Base-by-base conservation (phyloP, 2,888 invertebrate species). In the Eristalis arbustorum region DNA sequence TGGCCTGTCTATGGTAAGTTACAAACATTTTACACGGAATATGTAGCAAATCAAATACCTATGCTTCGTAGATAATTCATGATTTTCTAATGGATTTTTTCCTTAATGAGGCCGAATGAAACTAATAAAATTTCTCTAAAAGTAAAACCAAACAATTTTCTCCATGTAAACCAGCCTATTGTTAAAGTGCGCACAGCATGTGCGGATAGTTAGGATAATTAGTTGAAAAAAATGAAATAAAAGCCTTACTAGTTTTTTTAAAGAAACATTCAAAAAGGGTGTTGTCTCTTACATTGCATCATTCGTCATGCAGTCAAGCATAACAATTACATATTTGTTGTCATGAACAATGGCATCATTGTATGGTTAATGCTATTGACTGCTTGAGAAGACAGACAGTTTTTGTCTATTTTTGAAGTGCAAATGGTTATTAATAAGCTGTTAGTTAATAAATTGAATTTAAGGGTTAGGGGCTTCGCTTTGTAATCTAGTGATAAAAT, bases 21-120 rank as follows among this genome's bases (percentile, higher is more conserved):
- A 42, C 56, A 61, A 61, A 76, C 14, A 64, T 40, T 42, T 10
- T 57, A 68, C 31, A 49, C 62, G 56, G 61, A 42, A 4, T 31
- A 8, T 31, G n/a, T 42, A 49, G 18, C 14, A 22, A 63, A 31
- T 67, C 31, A 68, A 66, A 68, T 87, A 88, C 83, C 84, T 81
- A 87, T 81, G 59, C 80, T 84, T 63, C 88, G 76, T 62, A 88
- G 78, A 72, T 88, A 88, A 56, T 88, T 84, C 88, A 88, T 88
- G 77, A 73, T 88, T 69, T 71, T 75, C 18, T 75, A 79, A 69
- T 75, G 42, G 76, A 49, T 40, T 62, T 73, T 78, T 37, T 57
- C 42, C 63, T 62, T 67, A 73, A 74, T 28, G 22, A 49, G n/a
- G 63, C 25, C 22, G 59, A 64, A 68, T 75, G 57, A 61, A 25